A percentile compares a stretch with the other conserved stretches of the same genome.
Evolutionary conservation across 2,113 vertebrate genomes (phyloP).

Genomic region (Austrofundulus limnaeus): DNA sequence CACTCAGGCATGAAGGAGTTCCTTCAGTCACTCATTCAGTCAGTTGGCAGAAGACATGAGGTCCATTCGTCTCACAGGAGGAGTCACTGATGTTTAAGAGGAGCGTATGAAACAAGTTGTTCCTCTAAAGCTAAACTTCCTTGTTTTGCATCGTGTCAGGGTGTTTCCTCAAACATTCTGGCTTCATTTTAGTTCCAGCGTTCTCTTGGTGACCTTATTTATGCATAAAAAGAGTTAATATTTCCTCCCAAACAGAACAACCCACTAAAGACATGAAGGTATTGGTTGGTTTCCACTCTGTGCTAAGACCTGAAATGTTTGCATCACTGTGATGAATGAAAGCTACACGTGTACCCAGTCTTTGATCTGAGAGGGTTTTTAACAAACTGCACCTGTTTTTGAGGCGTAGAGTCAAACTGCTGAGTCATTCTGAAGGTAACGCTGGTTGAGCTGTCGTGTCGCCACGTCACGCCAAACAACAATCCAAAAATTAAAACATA

Average conservation of each 20-base stretch:
- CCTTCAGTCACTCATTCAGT: slow-evolving; percentile 44
- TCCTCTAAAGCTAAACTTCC: not conserved
- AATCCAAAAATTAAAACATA: not conserved
- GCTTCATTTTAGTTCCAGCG: not conserved
- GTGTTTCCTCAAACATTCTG: not conserved
- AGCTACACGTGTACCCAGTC: not conserved
- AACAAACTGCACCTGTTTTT: too few relatives aligned
- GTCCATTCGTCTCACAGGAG: not conserved
- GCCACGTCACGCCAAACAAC: not conserved
- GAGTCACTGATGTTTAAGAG: slow-evolving; percentile 25
- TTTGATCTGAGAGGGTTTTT: not conserved
- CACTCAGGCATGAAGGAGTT: slow-evolving; percentile 68
- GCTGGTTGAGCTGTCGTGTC: not conserved
- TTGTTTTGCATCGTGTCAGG: too few relatives aligned
- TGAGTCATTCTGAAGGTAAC: not conserved
- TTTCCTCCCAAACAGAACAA: not conserved
- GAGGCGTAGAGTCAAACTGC: too few relatives aligned
- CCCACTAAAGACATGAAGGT: not conserved
- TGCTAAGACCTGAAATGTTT: not conserved
- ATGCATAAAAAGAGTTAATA: not conserved
- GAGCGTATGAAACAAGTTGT: not conserved
- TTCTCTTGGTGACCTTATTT: not conserved
- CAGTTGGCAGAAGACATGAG: slow-evolving; percentile 16
- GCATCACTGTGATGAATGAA: not conserved
- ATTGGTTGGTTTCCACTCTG: not conserved